phyloP scores from a whole-genome alignment of 2,888 invertebrate species.

The Xanthia togata region DNA sequence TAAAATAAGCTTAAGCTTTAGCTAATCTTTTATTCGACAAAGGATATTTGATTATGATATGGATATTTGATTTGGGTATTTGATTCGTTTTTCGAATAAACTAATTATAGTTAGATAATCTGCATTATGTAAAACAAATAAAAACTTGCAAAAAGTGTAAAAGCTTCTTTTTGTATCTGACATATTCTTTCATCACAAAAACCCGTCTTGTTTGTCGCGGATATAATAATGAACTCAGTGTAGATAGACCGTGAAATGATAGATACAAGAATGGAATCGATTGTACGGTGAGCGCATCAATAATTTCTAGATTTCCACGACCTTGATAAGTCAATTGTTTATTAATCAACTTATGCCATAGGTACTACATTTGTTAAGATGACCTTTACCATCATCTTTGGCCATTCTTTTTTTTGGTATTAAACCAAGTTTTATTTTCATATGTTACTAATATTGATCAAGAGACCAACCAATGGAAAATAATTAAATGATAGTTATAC shows the following conservation, averaged over 20 bases:
- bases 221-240: neutral
- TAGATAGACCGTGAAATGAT: neutral
- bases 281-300: slow-evolving; percentile 7
- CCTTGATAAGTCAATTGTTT: neutral
- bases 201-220: neutral
- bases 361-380: neutral
- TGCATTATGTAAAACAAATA: neutral
- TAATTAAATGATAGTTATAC: neutral
- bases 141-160: neutral
- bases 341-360: neutral
- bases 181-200: neutral
- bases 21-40: neutral
- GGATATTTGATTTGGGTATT: no score
- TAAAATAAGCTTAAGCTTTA: neutral
- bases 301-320: slow-evolving; percentile 8
- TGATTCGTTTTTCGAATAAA: neutral
- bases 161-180: neutral
- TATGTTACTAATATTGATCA: neutral
- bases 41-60: no score
- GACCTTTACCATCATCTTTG: neutral
- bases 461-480: neutral
- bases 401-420: neutral
- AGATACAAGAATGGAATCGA: neutral
- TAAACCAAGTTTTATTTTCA: neutral
- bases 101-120: neutral